A percentile compares a stretch with the other conserved stretches of the same genome.
Evolutionary conservation across 2,113 vertebrate species (phyloP).

Genomic region (Trogon surrucura): DNA sequence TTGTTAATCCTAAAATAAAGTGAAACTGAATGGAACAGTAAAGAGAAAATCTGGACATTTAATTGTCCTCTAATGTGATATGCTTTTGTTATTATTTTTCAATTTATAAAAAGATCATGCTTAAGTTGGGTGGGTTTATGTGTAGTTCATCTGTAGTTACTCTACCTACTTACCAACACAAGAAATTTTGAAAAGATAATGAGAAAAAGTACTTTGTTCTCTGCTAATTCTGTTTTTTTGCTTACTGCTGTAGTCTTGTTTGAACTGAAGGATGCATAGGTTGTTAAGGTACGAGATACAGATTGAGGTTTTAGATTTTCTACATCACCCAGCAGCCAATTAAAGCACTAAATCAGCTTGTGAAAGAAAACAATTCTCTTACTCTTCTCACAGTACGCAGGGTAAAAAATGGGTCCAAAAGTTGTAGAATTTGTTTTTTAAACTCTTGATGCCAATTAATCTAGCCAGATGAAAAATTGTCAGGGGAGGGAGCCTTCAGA

Average conservation of each 20-base stretch:
- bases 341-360: neutral
- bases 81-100: neutral
- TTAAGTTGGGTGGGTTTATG: neutral
- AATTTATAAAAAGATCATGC: neutral
- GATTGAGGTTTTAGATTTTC: neutral
- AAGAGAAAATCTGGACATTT: neutral
- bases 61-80: neutral
- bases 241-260: fast-evolving
- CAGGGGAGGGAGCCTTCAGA: neutral
- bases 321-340: neutral
- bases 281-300: neutral
- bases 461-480: neutral
- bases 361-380: neutral
- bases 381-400: neutral
- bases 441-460: neutral
- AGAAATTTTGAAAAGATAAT: neutral
- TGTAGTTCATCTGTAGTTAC: neutral
- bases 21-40: neutral
- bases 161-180: neutral
- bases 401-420: neutral
- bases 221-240: neutral
- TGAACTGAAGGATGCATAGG: neutral
- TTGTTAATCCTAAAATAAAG: neutral
- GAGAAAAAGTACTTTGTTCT: neutral
- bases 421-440: neutral